A percentile compares a stretch with the other conserved stretches of the same genome.
These are phyloP conservation scores for Morus bassanus DNA, from an alignment of 2,797 vertebrate genomes.

Conservation along the genomic window DNA sequence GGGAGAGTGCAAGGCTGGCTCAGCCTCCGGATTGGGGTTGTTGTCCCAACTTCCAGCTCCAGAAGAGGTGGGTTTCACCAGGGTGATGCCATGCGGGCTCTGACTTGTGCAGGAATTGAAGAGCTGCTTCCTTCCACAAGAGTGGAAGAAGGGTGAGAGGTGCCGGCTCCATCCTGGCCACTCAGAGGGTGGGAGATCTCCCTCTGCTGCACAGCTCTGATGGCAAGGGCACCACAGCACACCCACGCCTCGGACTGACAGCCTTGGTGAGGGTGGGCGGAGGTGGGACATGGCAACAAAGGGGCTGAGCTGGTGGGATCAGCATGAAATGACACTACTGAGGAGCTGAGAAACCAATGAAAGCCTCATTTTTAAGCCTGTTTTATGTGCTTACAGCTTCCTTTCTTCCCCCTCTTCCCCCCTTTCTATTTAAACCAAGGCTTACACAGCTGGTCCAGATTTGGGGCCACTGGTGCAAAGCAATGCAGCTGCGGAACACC, in stretches of 20 bases:
- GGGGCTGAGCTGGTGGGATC: background rate
- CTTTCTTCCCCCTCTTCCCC: background rate
- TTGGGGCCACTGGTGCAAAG: background rate
- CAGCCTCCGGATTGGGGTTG: background rate
- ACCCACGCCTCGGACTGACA: background rate
- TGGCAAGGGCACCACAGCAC: background rate
- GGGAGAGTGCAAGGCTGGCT: background rate
- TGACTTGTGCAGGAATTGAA: background rate
- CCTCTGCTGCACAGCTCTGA: background rate
- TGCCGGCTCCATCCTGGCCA: background rate
- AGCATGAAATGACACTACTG: background rate
- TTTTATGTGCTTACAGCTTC: background rate
- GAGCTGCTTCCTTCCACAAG: background rate
- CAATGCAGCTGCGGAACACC: accelerated
- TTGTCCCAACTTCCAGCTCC: background rate
- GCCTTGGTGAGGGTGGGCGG: accelerated
- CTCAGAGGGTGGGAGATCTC: background rate
- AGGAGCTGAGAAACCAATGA: background rate
- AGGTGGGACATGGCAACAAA: background rate
- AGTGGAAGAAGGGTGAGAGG: background rate
- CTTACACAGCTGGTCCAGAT: background rate
- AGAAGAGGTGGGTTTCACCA: background rate
- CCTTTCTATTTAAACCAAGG: background rate
- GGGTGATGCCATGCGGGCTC: background rate
- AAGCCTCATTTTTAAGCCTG: background rate